These are phyloP conservation scores for Chrysogorgia sp. DNA, from an alignment of 92 coral and sea anemone species.

Conservation along the genomic window DNA sequence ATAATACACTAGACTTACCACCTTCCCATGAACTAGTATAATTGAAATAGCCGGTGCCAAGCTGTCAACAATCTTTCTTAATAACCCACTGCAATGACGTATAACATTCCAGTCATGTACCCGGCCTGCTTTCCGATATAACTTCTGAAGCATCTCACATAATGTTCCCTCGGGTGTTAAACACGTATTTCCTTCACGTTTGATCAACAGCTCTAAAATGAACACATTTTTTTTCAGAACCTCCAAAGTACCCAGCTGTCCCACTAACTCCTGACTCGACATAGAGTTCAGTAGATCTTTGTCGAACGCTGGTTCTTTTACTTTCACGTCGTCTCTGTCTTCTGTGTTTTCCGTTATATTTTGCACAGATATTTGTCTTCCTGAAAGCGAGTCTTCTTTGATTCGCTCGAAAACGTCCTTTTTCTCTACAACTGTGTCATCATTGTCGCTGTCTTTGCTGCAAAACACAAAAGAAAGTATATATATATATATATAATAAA, in stretches of 20 bases:
- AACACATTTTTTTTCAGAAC: conserved; percentile 29
- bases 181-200: conserved; percentile 29
- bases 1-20: conserved; percentile 63
- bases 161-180: conserved; percentile 58
- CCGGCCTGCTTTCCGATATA: conserved; percentile 84
- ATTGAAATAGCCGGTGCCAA: conserved; percentile 96
- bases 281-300: background rate
- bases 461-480: background rate
- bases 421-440: background rate
- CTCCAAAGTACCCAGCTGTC: background rate
- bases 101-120: conserved; percentile 93
- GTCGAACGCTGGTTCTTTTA: background rate
- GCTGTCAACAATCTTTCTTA: conserved; percentile 85
- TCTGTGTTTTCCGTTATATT: conserved; percentile 2
- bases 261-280: conserved; percentile 16
- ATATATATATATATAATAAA: background rate
- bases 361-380: conserved; percentile 15
- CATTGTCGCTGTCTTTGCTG: background rate
- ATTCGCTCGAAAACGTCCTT: conserved; percentile 26
- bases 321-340: background rate
- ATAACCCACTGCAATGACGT: conserved; percentile 92
- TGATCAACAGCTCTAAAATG: conserved; percentile 21
- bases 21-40: conserved; percentile 91
- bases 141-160: conserved; percentile 63
- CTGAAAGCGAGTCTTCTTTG: conserved; percentile 35